Evolutionary conservation across 2,113 vertebrate species (phyloP).

Genomic region (Rhabdomys dilectus): DNA sequence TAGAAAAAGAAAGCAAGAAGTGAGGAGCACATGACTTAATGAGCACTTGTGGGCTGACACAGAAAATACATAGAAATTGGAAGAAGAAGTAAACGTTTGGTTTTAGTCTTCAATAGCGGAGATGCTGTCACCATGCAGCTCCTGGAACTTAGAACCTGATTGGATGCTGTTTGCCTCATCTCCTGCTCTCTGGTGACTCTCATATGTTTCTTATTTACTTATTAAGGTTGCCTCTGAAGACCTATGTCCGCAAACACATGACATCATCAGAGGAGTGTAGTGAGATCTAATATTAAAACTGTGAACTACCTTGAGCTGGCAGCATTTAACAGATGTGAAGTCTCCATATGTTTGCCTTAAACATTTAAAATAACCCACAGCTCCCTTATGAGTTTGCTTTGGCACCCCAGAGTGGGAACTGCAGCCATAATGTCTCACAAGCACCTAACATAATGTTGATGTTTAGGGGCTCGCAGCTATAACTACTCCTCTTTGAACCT

Average conservation of each 20-base stretch:
- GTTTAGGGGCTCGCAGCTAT: background rate
- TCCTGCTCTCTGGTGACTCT: slow-evolving; percentile 34
- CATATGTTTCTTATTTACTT: slow-evolving; percentile 61
- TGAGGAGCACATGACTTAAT: background rate
- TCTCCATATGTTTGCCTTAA: background rate
- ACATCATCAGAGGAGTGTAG: slow-evolving; percentile 40
- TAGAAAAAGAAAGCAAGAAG: background rate
- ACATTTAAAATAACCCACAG: slow-evolving; percentile 9
- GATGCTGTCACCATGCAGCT: background rate
- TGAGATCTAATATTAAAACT: slow-evolving; percentile 36
- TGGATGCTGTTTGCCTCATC: background rate
- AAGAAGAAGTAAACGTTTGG: slow-evolving; percentile 50
- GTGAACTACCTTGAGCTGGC: slow-evolving; percentile 37
- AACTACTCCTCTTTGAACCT: background rate
- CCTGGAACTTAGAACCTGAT: background rate
- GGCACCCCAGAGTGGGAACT: background rate
- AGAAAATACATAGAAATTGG: slow-evolving; percentile 25
- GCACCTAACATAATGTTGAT: background rate
- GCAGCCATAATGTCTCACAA: slow-evolving; percentile 42
- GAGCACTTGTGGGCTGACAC: slow-evolving; percentile 12
- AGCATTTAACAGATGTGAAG: slow-evolving; percentile 32
- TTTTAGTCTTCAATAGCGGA: slow-evolving; percentile 13
- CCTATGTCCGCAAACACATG: slow-evolving; percentile 43
- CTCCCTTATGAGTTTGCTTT: slow-evolving; percentile 30
- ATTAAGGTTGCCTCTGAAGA: slow-evolving; percentile 10